phyloP scores from a whole-genome alignment of 2,888 invertebrate genomes.

The Sinohyriopsis cumingii region DNA sequence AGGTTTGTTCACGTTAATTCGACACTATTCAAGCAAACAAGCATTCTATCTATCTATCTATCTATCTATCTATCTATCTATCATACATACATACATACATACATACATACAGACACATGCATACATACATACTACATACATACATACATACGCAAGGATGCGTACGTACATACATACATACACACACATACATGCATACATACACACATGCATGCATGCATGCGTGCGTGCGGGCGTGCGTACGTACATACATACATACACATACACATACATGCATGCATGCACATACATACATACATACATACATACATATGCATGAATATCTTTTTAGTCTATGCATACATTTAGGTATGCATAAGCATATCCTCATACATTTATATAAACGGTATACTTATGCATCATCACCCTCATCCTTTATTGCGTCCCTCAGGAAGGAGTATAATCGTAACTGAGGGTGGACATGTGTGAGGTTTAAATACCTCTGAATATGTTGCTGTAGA shows the following conservation, averaged over 20 bases:
- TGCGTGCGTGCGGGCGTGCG: too few species aligned
- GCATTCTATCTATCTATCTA: neutral
- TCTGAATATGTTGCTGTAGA: too few species aligned
- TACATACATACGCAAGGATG: neutral
- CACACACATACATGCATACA: too few species aligned
- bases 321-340: conserved; percentile 11
- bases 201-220: too few species aligned
- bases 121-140: neutral
- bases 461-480: too few species aligned
- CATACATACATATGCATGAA: neutral
- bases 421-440: too few species aligned
- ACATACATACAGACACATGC: neutral
- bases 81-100: neutral
- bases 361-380: neutral
- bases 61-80: neutral
- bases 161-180: too few species aligned
- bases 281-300: too few species aligned
- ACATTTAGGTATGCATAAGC: neutral
- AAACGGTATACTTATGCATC: neutral
- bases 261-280: too few species aligned
- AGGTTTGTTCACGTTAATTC: conserved; percentile 74
- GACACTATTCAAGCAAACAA: conserved; percentile 41
- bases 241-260: too few species aligned
- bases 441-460: too few species aligned
- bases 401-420: neutral